Percentiles rank a stretch among this genome's conserved stretches.
Evolutionary conservation across 1,140 invertebrate species (phyloP).

Genomic region (Papilio polytes): DNA sequence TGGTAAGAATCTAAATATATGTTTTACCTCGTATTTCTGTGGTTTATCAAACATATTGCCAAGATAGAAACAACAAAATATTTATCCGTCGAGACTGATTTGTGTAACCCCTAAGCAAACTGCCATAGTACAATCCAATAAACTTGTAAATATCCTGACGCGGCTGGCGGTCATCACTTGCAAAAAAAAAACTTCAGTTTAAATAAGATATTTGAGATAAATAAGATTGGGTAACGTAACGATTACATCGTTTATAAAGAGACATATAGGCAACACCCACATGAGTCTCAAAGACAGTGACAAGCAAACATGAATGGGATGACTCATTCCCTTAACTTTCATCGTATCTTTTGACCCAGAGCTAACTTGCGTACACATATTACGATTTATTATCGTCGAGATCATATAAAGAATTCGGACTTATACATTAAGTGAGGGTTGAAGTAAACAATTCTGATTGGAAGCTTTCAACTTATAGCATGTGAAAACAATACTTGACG

Average conservation of each 20-base stretch:
- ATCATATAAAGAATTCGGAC: slow-evolving; percentile 26
- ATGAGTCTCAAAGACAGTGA: slow-evolving; percentile 37
- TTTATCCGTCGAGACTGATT: background rate
- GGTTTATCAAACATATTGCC: background rate
- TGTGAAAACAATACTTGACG: too few species aligned
- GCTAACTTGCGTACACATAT: slow-evolving; percentile 28
- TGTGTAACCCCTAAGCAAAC: background rate
- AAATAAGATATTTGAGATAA: slow-evolving; percentile 16
- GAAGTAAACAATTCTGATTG: background rate
- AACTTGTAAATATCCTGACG: background rate
- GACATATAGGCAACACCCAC: slow-evolving; percentile 39
- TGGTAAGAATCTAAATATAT: too few species aligned
- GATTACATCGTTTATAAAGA: slow-evolving; percentile 16
- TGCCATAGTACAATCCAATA: background rate
- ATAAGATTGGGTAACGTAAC: slow-evolving; percentile 31
- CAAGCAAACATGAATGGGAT: slow-evolving; percentile 40
- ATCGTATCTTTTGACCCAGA: slow-evolving; percentile 32
- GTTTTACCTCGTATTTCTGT: too few species aligned
- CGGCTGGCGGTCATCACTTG: background rate
- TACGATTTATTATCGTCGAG: slow-evolving; percentile 33
- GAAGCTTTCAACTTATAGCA: background rate
- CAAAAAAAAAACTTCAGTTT: slow-evolving; percentile 14
- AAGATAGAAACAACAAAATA: too few species aligned
- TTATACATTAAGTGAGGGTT: background rate
- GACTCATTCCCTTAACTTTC: slow-evolving; percentile 32